phyloP scores from a whole-genome alignment of 2,113 vertebrate genomes.

The Polyodon spathula region DNA sequence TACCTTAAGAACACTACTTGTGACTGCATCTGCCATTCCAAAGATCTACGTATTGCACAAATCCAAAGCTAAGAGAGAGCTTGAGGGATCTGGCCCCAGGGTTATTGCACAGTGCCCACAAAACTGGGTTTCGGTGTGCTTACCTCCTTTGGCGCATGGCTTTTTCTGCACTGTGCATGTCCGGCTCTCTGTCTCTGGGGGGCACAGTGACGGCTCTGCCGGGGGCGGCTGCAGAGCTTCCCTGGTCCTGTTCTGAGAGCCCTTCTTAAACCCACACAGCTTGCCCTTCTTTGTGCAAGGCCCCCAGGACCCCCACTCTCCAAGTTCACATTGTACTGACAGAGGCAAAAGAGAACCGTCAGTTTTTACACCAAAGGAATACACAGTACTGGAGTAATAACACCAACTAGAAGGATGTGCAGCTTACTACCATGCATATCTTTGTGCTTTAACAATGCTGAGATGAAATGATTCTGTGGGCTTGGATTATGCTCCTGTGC shows the following conservation, averaged over 20 bases:
- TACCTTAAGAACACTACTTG: no score
- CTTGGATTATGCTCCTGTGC: no score
- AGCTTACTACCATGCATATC: no score
- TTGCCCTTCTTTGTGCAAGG: slow-evolving; percentile 63
- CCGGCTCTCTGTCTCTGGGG: slow-evolving; percentile 64
- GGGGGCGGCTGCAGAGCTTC: slow-evolving; percentile 58
- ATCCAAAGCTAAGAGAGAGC: no score
- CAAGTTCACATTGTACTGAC: slow-evolving; percentile 81
- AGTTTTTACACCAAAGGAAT: slow-evolving; percentile 9
- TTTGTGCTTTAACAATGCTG: no score
- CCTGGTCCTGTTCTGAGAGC: slow-evolving; percentile 67
- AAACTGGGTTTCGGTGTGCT: slow-evolving; percentile 18
- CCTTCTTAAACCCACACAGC: slow-evolving; percentile 66
- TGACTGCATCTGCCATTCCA: no score
- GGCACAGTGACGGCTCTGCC: slow-evolving; percentile 55
- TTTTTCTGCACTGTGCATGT: slow-evolving; percentile 70
- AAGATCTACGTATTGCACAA: no score
- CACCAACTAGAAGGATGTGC: not conserved
- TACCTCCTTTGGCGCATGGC: slow-evolving; percentile 69
- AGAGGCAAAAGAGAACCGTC: slow-evolving; percentile 21
- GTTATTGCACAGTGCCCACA: no score
- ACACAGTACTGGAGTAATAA: not conserved
- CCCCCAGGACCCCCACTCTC: slow-evolving; percentile 84
- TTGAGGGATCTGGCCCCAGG: no score
- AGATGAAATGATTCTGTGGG: no score